A percentile compares a stretch with the other conserved stretches of the same genome.
These are phyloP conservation scores for Periphyllus acericola DNA, from an alignment of 2,888 invertebrate genomes.

Conservation along the genomic window DNA sequence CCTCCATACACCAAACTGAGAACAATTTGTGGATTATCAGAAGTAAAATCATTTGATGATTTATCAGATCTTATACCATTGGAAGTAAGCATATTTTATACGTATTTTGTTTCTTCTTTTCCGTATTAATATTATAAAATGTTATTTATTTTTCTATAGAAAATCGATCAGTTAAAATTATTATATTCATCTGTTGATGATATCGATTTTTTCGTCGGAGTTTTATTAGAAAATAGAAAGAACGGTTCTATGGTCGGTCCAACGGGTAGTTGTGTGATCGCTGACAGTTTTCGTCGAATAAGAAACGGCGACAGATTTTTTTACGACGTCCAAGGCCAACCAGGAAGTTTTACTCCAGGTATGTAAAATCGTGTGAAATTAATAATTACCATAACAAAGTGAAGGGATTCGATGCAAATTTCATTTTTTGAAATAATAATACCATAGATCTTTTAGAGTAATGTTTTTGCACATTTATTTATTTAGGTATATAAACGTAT, in stretches of 20 bases:
- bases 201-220: conserved; percentile 94
- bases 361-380: conserved; percentile 60
- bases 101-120: too few relatives aligned
- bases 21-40: conserved; percentile 87
- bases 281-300: conserved; percentile 90
- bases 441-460: too few relatives aligned
- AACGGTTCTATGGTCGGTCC: conserved; percentile 94
- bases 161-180: conserved; percentile 73
- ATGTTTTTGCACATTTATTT: too few relatives aligned
- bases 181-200: conserved; percentile 81
- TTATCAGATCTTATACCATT: conserved; percentile 89
- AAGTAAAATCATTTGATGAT: conserved; percentile 81
- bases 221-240: conserved; percentile 88
- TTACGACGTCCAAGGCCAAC: conserved; percentile 91
- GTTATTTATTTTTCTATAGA: conserved; percentile 68
- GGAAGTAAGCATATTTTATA: conserved; percentile 74
- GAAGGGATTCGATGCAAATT: too few relatives aligned
- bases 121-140: too few relatives aligned
- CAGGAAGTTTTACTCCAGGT: conserved; percentile 84
- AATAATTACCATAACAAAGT: too few relatives aligned
- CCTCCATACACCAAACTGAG: conserved; percentile 93
- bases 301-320: conserved; percentile 92
- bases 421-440: too few relatives aligned
- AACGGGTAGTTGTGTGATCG: conserved; percentile 93
- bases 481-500: too few relatives aligned